Conservation (phyloP, 2,888 invertebrate genomes). For the Lasioglossum figueresi region DNA sequence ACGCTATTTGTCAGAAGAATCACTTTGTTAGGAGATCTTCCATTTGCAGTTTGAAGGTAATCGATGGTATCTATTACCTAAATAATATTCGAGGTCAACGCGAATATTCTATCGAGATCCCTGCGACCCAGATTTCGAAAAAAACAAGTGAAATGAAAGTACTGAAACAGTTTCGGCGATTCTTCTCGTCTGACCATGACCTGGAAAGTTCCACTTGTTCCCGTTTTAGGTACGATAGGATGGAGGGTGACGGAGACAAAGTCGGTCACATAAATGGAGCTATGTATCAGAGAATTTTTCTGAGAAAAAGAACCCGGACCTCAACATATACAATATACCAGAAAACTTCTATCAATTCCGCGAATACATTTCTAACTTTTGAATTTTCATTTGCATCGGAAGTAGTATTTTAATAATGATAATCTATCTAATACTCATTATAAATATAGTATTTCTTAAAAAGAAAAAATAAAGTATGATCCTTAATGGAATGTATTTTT, state of each 20-base stretch:
- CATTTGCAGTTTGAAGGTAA: not conserved
- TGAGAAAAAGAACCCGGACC: not conserved
- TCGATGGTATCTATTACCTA: not conserved
- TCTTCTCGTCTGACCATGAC: constrained; percentile 45
- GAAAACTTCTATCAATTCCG: not conserved
- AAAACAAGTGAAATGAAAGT: constrained; percentile 8
- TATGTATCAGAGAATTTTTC: not conserved
- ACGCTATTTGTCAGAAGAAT: not conserved
- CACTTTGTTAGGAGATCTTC: not conserved
- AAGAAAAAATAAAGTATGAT: too few relatives aligned
- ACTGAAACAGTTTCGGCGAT: constrained; percentile 1
- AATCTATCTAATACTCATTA: too few relatives aligned
- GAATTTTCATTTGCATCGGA: not conserved
- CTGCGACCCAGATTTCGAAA: constrained; percentile 1
- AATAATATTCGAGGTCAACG: constrained; percentile 31
- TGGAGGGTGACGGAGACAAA: not conserved
- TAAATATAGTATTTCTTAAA: too few relatives aligned
- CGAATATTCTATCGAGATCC: constrained; percentile 2
- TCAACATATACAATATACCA: not conserved
- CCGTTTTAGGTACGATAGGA: constrained; percentile 12
- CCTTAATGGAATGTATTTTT: too few relatives aligned
- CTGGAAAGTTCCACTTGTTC: constrained; percentile 39
- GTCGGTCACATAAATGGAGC: constrained; percentile 22
- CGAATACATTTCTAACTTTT: not conserved
- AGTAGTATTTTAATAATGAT: too few relatives aligned